Percentiles rank a stretch among this genome's conserved stretches.
Evolutionary conservation across 2,113 vertebrate genomes (phyloP).

Genomic region (Etia nguti): DNA sequence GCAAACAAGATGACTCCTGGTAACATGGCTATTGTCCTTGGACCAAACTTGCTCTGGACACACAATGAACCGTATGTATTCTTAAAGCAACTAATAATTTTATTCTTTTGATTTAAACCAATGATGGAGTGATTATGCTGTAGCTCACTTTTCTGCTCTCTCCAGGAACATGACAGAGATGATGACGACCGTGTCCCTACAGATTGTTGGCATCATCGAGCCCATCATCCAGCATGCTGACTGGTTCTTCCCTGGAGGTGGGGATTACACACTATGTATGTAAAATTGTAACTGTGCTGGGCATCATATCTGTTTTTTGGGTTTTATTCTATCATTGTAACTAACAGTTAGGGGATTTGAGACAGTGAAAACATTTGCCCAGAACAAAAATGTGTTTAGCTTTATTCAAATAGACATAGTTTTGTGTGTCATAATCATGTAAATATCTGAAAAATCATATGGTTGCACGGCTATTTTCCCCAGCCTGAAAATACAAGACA

Average conservation of each 20-base stretch:
- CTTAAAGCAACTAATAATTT: neutral
- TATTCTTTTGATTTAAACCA: neutral
- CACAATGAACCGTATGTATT: slow-evolving; percentile 84
- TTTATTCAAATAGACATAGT: neutral
- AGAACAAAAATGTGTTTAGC: neutral
- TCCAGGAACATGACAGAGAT: slow-evolving; percentile 95
- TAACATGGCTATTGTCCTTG: slow-evolving; percentile 96
- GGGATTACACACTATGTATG: slow-evolving; percentile 15
- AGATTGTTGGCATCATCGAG: slow-evolving; percentile 95
- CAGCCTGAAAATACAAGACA: neutral
- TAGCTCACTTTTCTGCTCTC: neutral
- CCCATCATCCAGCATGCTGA: slow-evolving; percentile 96
- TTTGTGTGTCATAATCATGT: neutral
- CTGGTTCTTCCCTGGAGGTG: slow-evolving; percentile 99
- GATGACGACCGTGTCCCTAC: slow-evolving; percentile 98
- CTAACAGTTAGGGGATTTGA: neutral
- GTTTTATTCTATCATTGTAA: neutral
- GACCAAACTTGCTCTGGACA: slow-evolving; percentile 94
- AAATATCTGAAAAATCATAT: neutral
- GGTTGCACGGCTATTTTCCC: neutral
- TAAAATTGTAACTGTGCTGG: neutral
- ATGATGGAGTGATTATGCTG: neutral
- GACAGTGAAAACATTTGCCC: neutral
- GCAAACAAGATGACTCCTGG: slow-evolving; percentile 96
- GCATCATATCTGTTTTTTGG: neutral